Evolutionary conservation across 2,888 invertebrate species (phyloP).

Genomic region (Lamproptera curius): DNA sequence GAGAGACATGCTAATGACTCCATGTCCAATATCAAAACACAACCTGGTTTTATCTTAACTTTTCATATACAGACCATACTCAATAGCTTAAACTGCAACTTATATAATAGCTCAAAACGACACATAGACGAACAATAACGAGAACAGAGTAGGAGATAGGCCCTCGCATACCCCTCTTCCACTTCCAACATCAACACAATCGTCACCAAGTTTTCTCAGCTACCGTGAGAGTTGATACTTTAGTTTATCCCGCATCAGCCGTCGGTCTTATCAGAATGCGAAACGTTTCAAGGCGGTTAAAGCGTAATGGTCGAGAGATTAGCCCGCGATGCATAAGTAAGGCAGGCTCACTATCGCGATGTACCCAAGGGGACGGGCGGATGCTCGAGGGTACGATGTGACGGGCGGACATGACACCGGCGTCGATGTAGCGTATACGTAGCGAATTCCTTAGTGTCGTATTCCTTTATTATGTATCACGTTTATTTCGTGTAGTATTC

Average conservation of each 20-base stretch:
- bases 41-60: too few species aligned
- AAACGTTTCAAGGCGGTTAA: slow-evolving; percentile 10
- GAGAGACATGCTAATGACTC: too few species aligned
- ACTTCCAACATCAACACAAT: too few species aligned
- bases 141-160: too few species aligned
- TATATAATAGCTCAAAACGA: too few species aligned
- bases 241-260: slow-evolving; percentile 43
- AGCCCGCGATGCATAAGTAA: slow-evolving; percentile 20
- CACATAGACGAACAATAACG: too few species aligned
- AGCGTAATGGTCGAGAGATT: slow-evolving; percentile 18
- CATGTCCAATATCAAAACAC: too few species aligned
- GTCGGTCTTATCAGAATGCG: slow-evolving; percentile 31
- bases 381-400: slow-evolving; percentile 8
- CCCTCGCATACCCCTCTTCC: too few species aligned
- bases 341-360: slow-evolving; percentile 17
- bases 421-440: neutral
- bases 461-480: neutral
- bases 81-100: too few species aligned
- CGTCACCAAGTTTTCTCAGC: slow-evolving; percentile 42
- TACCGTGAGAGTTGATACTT: slow-evolving; percentile 69
- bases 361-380: slow-evolving; percentile 8
- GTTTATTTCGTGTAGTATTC: neutral
- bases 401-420: neutral
- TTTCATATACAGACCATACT: too few species aligned
- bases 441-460: neutral